Conservation (phyloP, 2,797 vertebrate genomes). For the Arvicola amphibius region DNA sequence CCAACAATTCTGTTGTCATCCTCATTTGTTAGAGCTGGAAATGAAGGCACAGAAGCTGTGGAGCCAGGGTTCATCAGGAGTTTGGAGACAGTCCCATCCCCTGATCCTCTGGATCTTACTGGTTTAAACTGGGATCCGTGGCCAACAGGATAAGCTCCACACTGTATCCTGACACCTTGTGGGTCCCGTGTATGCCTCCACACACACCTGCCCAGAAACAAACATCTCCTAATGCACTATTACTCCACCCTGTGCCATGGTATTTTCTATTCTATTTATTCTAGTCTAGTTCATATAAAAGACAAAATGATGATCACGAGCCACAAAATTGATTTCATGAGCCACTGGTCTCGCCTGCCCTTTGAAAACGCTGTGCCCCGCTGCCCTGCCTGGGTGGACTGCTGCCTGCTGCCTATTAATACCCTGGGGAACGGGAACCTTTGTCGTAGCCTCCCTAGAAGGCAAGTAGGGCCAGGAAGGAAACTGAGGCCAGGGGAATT, state of each 20-base stretch:
- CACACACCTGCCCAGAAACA: neutral
- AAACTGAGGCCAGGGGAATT: neutral
- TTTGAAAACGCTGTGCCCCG: neutral
- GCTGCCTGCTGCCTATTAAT: neutral
- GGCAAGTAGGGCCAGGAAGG: neutral
- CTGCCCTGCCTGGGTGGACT: neutral
- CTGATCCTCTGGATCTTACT: no score
- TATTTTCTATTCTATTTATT: slow-evolving; percentile 24
- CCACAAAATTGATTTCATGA: slow-evolving; percentile 66
- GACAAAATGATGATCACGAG: neutral
- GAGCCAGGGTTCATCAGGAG: neutral
- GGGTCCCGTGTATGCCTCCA: fast-evolving
- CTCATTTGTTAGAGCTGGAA: neutral
- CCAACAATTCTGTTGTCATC: neutral
- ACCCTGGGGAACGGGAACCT: neutral
- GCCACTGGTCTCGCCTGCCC: neutral
- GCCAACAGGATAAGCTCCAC: neutral
- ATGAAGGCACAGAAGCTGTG: neutral
- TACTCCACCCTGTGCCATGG: neutral
- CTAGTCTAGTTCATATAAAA: slow-evolving; percentile 12
- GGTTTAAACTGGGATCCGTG: fast-evolving
- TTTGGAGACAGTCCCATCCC: neutral
- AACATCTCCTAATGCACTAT: neutral
- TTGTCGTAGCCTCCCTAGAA: neutral
- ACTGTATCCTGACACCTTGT: fast-evolving